These are phyloP conservation scores for Chaenodraco wilsoni DNA, from an alignment of 2,797 vertebrate genomes.

Conservation along the genomic window DNA sequence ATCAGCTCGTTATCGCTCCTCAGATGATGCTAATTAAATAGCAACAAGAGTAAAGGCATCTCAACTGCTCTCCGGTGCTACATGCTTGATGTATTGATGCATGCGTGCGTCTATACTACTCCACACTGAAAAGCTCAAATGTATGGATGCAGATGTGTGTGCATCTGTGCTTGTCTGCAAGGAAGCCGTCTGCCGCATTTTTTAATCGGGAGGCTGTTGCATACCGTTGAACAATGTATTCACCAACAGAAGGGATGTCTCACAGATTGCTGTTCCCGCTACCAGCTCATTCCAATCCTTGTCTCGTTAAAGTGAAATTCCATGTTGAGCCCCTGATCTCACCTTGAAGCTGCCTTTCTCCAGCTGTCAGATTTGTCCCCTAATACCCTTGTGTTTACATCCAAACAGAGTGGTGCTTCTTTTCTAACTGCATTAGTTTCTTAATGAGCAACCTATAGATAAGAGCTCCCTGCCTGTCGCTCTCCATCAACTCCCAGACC, in stretches of 20 bases:
- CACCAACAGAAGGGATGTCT: slow-evolving; percentile 22
- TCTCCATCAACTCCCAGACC: slow-evolving; percentile 45
- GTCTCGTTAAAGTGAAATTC: slow-evolving; percentile 60
- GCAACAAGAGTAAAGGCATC: slow-evolving; percentile 45
- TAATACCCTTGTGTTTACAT: slow-evolving; percentile 75
- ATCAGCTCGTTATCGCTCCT: slow-evolving; percentile 58
- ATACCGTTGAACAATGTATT: slow-evolving; percentile 19
- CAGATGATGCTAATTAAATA: slow-evolving; percentile 73
- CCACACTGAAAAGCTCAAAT: slow-evolving; percentile 15
- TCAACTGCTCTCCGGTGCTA: slow-evolving; percentile 16
- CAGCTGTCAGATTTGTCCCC: slow-evolving; percentile 62
- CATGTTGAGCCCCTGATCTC: slow-evolving; percentile 59
- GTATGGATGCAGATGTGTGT: slow-evolving; percentile 28
- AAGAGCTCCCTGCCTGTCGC: slow-evolving; percentile 49
- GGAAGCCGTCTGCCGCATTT: background rate
- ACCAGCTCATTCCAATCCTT: slow-evolving; percentile 38
- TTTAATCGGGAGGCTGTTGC: slow-evolving; percentile 27
- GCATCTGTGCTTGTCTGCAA: slow-evolving; percentile 21
- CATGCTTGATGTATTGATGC: slow-evolving; percentile 31
- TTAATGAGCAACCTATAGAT: slow-evolving; percentile 64
- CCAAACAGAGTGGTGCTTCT: slow-evolving; percentile 56
- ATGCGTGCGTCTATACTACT: background rate
- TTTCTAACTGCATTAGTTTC: slow-evolving; percentile 75
- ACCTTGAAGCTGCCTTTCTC: slow-evolving; percentile 39
- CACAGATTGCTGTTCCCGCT: slow-evolving; percentile 16